phyloP scores from a whole-genome alignment of 2,113 vertebrate species.

The Nibea coibor region DNA sequence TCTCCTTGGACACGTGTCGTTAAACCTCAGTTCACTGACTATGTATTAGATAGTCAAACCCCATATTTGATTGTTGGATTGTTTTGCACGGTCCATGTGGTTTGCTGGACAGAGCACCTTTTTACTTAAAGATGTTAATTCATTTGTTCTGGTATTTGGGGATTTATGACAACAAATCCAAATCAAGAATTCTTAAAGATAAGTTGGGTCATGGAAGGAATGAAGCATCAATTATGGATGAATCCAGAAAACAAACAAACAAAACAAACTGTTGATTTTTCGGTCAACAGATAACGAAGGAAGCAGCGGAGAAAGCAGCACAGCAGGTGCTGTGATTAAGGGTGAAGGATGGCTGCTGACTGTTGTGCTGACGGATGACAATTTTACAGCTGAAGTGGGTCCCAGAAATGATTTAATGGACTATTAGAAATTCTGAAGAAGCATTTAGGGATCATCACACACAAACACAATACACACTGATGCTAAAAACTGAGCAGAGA shows the following conservation, averaged over 20 bases:
- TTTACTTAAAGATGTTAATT: neutral
- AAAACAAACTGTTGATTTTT: neutral
- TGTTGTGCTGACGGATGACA: constrained; percentile 17
- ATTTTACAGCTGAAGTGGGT: neutral
- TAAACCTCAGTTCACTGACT: no score
- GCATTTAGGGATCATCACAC: neutral
- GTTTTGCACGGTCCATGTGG: neutral
- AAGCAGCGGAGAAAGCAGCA: neutral
- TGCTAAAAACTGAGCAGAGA: neutral
- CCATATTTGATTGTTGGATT: neutral
- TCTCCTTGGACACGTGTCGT: no score
- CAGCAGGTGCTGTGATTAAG: neutral
- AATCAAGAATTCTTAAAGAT: neutral
- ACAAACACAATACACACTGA: neutral
- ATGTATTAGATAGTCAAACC: neutral
- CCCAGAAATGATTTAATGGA: constrained; percentile 5
- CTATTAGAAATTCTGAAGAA: constrained; percentile 1
- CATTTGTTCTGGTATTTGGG: neutral
- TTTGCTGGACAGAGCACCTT: neutral
- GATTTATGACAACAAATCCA: neutral
- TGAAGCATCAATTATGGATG: neutral
- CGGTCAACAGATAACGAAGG: neutral
- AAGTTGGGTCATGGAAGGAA: neutral
- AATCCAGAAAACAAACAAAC: neutral
- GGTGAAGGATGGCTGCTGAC: neutral